A percentile compares a stretch with the other conserved stretches of the same genome.
These are phyloP conservation scores for Phyllotreta cruciferae DNA, from an alignment of 2,888 invertebrate species.

Conservation along the genomic window DNA sequence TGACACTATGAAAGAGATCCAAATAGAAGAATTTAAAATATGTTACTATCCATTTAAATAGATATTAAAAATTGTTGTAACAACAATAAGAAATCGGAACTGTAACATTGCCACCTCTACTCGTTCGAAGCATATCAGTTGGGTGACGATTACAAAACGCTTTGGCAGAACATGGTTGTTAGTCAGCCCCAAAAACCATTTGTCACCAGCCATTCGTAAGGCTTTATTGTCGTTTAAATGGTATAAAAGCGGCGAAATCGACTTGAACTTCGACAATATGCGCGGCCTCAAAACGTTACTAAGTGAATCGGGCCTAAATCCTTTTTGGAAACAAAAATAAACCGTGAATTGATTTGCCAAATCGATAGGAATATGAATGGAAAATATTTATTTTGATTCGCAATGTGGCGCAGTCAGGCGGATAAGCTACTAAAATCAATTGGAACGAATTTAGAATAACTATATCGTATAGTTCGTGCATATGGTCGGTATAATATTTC, in stretches of 20 bases:
- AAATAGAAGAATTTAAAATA: too few species aligned
- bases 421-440: not conserved
- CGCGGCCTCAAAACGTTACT: slow-evolving; percentile 33
- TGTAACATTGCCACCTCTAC: slow-evolving; percentile 7
- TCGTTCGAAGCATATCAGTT: slow-evolving; percentile 33
- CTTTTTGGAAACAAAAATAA: slow-evolving; percentile 23
- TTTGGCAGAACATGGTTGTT: slow-evolving; percentile 44
- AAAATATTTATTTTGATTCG: slow-evolving; percentile 11
- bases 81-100: not conserved
- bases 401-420: not conserved
- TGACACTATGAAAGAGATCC: too few species aligned
- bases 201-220: slow-evolving; percentile 46
- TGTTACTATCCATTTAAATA: too few species aligned
- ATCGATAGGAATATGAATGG: not conserved
- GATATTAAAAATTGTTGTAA: not conserved
- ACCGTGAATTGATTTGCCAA: slow-evolving; percentile 12
- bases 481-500: not conserved
- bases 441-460: not conserved
- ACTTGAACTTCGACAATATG: slow-evolving; percentile 40
- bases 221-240: slow-evolving; percentile 44
- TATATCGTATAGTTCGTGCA: not conserved
- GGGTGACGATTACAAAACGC: slow-evolving; percentile 45
- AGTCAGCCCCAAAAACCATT: slow-evolving; percentile 47
- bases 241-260: slow-evolving; percentile 42
- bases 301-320: slow-evolving; percentile 33